Base-by-base conservation (phyloP, 2,113 vertebrate genomes). In the Phocoena phocoena region DNA sequence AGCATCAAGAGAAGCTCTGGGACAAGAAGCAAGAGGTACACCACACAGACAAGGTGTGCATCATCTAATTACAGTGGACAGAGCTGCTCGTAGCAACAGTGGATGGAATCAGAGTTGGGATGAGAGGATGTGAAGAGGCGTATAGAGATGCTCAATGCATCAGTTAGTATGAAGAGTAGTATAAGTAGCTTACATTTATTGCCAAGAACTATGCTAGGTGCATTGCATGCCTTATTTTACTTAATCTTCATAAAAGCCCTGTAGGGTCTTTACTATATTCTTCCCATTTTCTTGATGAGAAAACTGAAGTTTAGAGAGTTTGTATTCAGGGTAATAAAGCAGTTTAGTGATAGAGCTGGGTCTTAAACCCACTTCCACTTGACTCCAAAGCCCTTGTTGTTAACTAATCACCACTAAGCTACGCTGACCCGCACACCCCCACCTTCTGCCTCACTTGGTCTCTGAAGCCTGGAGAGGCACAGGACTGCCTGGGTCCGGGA, bases 201-300 rank as follows among this genome's bases (percentile, higher is more conserved):
- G 13, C 47, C 53, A 73, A 84, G 36, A 31, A 62, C 58, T 76
- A 25, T 62, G 73, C 62, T 60, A 38, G 41, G 12, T 67, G 18
- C 12, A 41, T 14, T 14, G 15, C 3, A 14, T n/a, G 50, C 6
- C 17, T 90, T 33, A 26, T 85, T 58, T 92, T 63, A n/a, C 50
- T 63, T 77, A 67, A 60, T 86, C 10, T 41, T 63, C 21, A 25
- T 65, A 31, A 90, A 92, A 96, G 5, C 8, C 14, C 47, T 58
- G 6, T 53, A 58, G 33, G 26, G 62, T 85, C 38, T 76, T 86
- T 17, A 83, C 50, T 26, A 9, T 88, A 31, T 41, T 60, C 38
- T 96, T 92, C 63, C 58, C 74, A 92, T 87, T 97, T 89, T 82
- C 33, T 79, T 83, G n/a, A 80, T 73, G 67, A 85, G 82, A 91